Conservation (phyloP, 2,113 vertebrate species). For the Shinisaurus crocodilurus region DNA sequence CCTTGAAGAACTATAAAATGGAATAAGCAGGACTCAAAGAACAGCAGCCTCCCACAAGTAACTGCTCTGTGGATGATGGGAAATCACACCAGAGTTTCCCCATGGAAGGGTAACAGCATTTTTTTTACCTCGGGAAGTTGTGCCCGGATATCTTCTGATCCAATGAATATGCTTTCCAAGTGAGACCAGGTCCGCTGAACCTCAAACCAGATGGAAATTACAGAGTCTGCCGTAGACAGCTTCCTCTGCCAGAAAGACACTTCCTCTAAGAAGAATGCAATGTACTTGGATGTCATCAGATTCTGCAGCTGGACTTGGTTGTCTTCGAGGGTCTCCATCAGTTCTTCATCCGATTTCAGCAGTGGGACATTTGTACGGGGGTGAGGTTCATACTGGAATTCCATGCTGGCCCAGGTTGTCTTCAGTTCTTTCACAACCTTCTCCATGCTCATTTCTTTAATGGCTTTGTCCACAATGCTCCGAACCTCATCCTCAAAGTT, state of each 20-base stretch:
- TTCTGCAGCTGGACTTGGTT: constrained; percentile 98
- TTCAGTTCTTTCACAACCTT: constrained; percentile 84
- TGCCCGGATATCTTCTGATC: constrained; percentile 91
- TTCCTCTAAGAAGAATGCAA: constrained; percentile 92
- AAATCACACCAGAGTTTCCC: neutral
- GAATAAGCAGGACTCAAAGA: neutral
- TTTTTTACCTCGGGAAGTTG: constrained; percentile 90
- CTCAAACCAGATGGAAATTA: constrained; percentile 93
- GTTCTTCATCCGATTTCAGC: constrained; percentile 85
- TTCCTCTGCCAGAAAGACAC: constrained; percentile 91
- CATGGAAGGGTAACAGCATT: fast-evolving
- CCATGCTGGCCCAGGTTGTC: constrained; percentile 85
- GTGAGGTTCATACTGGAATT: constrained; percentile 90
- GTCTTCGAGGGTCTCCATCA: constrained; percentile 93
- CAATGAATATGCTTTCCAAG: constrained; percentile 96
- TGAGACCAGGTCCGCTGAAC: constrained; percentile 93
- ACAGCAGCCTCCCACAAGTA: fast-evolving
- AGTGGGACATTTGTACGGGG: constrained; percentile 79
- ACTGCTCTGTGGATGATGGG: fast-evolving
- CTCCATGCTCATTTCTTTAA: constrained; percentile 89
- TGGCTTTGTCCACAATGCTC: constrained; percentile 90
- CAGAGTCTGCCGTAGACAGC: constrained; percentile 82
- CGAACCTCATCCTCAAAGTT: constrained; percentile 90
- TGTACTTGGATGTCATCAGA: constrained; percentile 89
- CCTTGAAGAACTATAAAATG: neutral